A percentile compares a stretch with the other conserved stretches of the same genome.
Conservation (phyloP, 64 coral and sea anemone species). For the Exaiptasia diaphana region DNA sequence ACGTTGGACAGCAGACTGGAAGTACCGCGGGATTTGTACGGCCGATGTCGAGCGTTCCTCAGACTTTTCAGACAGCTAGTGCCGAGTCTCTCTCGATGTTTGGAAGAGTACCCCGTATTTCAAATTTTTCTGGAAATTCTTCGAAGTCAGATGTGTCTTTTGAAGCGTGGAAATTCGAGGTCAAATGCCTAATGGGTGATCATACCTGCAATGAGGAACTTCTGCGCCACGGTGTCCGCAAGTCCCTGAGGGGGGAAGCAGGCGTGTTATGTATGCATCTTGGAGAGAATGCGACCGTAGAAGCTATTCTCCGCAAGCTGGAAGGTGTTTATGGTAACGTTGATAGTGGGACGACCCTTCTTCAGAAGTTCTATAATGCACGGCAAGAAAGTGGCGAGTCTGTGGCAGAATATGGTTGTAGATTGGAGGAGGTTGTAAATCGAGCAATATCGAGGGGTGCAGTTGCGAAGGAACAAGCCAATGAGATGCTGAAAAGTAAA, state of each 20-base stretch:
- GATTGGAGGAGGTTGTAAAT: neutral
- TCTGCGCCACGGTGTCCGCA: neutral
- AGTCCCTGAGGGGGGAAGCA: neutral
- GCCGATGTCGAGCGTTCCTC: no score
- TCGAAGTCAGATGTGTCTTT: neutral
- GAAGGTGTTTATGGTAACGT: neutral
- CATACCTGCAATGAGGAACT: neutral
- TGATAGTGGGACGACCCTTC: neutral
- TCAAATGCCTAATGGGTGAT: neutral
- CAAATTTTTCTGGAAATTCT: neutral
- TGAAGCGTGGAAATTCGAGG: neutral
- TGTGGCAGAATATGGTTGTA: neutral
- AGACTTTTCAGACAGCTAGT: no score
- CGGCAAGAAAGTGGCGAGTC: neutral
- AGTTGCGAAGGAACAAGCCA: neutral
- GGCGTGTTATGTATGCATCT: neutral
- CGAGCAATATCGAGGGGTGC: neutral
- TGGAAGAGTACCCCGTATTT: neutral
- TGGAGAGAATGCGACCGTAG: neutral
- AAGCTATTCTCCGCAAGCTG: neutral
- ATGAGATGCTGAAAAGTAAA: neutral
- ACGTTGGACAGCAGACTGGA: no score
- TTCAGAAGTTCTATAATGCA: neutral
- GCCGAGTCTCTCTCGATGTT: no score
- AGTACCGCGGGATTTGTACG: no score